These are phyloP conservation scores for Daphoenositta chrysoptera DNA, from an alignment of 2,113 vertebrate genomes.

Conservation along the genomic window DNA sequence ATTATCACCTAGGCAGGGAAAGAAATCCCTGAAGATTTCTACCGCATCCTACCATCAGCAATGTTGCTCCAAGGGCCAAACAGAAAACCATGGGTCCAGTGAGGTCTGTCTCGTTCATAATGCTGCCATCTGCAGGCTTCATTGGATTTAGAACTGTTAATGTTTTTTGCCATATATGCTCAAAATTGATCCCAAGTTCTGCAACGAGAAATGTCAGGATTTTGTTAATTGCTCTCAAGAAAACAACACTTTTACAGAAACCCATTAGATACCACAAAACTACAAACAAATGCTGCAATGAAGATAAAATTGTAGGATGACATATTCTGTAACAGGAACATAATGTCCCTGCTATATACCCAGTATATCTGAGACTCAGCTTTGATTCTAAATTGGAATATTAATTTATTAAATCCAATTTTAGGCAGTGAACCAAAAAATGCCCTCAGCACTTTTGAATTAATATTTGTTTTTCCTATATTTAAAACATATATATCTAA, in stretches of 20 bases:
- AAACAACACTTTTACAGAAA: not conserved
- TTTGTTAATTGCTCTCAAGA: not conserved
- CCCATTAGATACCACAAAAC: not conserved
- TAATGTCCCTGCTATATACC: not conserved
- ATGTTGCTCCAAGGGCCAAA: conserved; percentile 77
- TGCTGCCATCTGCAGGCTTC: conserved; percentile 88
- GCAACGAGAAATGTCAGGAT: conserved; percentile 12
- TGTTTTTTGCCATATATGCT: conserved; percentile 91
- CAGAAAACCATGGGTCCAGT: conserved; percentile 84
- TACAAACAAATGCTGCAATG: not conserved
- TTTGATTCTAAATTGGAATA: not conserved
- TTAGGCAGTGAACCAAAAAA: not conserved
- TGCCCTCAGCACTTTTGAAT: not conserved
- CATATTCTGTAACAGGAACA: not conserved
- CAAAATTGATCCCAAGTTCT: conserved; percentile 92
- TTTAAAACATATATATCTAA: not conserved
- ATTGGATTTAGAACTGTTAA: conserved; percentile 87
- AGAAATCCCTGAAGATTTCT: not conserved
- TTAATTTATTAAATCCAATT: not conserved
- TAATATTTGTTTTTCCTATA: not conserved
- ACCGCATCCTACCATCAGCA: conserved; percentile 78
- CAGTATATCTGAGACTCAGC: not conserved
- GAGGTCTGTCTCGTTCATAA: conserved; percentile 90
- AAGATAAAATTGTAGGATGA: not conserved
- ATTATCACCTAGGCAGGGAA: not conserved